Base-by-base conservation (phyloP, 2,113 vertebrate genomes). In the Heloderma charlesbogerti region DNA sequence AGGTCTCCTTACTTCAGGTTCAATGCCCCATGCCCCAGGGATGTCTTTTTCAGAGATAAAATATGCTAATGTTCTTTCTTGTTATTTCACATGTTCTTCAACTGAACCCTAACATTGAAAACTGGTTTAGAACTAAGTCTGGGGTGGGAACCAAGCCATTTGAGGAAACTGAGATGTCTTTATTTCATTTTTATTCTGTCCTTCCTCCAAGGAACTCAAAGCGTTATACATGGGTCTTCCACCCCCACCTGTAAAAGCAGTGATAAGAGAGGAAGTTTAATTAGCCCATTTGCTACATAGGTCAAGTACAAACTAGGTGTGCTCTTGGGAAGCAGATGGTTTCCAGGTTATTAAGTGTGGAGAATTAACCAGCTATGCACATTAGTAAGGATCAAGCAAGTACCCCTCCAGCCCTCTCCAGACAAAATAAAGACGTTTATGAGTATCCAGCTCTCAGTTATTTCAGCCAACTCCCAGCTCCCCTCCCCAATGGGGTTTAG, bases 231-330 rank as follows among this genome's bases (percentile, higher is more conserved):
- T 54, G 31, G 78, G 51, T 80, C 78, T 80, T 45, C 45, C 51
- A 54, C 51, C 51, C 51, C 51, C n/a, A n/a, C n/a, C n/a, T 90
- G 81, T 84, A 87, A 91, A 90, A 94, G 18, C 80, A 89, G 0
- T 45, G 54, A 71, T 63, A 90, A 93, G 90, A 63, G 48, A 77
- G 79, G 71, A 1, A 4, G 40, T 89, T 94, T 71, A 90, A 92
- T 94, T 86, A 74, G 34, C 84, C 88, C 88, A 48, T 90, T 90
- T 80, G 77, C 89, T 80, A 80, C 63, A 51, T 79, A 90, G 84
- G 84, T 90, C 84, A 90, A 90, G 89, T 60, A 71, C 29, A 20
- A 31, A 34, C n/a, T 80, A 86, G 83, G 84, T 71, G 48, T 54
- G 75, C 29, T 25, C 84, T 51, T 93, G 89, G 77, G 71, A 71